Percentiles rank a stretch among this genome's conserved stretches.
Conservation (phyloP, 1,140 invertebrate genomes). For the Cataglyphis hispanica region DNA sequence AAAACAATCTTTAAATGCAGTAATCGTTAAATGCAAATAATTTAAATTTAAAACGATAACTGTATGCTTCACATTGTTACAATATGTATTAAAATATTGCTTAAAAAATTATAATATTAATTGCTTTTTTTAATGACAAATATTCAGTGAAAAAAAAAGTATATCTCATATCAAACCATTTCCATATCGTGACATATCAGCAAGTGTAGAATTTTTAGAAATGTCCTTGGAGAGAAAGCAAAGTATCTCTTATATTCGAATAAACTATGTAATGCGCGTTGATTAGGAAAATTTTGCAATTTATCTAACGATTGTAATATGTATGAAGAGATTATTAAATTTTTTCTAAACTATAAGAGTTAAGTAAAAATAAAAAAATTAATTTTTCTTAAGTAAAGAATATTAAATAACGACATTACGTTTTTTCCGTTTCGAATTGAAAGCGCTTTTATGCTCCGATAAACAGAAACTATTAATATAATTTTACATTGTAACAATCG, state of each 20-base stretch:
- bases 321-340: neutral
- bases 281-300: neutral
- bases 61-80: neutral
- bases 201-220: neutral
- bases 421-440: constrained; percentile 8
- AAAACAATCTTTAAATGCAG: neutral
- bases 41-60: neutral
- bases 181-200: neutral
- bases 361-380: neutral
- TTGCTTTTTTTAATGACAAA: neutral
- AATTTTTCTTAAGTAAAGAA: neutral
- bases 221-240: constrained; percentile 26
- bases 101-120: neutral
- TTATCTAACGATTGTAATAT: neutral
- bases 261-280: neutral
- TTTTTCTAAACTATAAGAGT: neutral
- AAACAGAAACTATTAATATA: neutral
- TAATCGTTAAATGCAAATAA: neutral
- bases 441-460: neutral
- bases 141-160: neutral
- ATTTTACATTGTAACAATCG: neutral
- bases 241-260: constrained; percentile 1
- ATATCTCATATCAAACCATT: neutral
- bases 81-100: too few relatives aligned
- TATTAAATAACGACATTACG: neutral